A percentile compares a stretch with the other conserved stretches of the same genome.
Evolutionary conservation across 2,113 vertebrate species (phyloP).

Genomic region (Chaetorhynchus papuensis): DNA sequence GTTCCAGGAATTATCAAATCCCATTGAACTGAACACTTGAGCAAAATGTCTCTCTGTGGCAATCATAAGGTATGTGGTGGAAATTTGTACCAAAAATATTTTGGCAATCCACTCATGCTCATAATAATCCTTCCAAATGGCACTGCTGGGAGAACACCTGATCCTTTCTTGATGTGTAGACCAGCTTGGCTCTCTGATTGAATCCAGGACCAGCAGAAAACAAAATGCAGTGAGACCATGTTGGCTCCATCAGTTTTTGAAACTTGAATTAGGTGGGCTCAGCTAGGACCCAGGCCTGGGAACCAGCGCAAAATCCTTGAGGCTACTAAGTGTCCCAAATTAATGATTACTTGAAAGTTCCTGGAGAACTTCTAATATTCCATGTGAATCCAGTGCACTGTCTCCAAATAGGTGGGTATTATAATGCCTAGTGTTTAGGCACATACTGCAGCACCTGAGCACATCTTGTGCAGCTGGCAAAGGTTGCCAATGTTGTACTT

Average conservation of each 20-base stretch:
- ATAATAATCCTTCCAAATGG: not conserved
- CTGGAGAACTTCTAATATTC: not conserved
- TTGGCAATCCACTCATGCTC: not conserved
- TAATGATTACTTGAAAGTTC: not conserved
- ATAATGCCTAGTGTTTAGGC: not conserved
- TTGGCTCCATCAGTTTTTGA: not conserved
- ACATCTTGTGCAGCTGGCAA: not conserved
- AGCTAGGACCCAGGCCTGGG: not conserved
- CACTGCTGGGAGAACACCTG: not conserved
- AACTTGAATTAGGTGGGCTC: not conserved
- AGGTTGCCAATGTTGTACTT: not conserved
- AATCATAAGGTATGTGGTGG: not conserved
- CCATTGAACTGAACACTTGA: not conserved
- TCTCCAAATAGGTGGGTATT: not conserved
- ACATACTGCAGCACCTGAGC: not conserved
- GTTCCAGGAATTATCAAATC: not conserved
- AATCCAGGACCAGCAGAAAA: not conserved
- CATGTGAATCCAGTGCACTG: not conserved
- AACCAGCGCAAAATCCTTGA: not conserved
- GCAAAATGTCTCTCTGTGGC: not conserved
- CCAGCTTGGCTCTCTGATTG: not conserved
- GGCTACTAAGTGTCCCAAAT: not conserved
- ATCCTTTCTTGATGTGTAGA: not conserved
- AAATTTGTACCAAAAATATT: not conserved
- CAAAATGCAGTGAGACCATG: not conserved